Evolutionary conservation across 2,113 vertebrate species (phyloP).

Genomic region (Nettapus auritus): DNA sequence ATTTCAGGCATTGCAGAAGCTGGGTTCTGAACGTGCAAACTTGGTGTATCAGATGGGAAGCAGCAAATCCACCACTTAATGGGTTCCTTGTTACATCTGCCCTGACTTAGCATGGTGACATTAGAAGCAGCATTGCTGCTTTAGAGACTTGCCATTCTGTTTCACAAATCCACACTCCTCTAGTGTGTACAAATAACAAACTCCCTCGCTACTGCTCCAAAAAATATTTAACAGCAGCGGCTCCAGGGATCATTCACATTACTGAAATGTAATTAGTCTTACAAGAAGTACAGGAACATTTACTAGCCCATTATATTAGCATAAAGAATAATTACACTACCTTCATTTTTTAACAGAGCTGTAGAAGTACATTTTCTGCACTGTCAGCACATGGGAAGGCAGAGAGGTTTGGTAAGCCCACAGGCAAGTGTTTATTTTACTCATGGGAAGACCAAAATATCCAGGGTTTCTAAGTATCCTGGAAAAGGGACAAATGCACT

Average conservation of each 20-base stretch:
- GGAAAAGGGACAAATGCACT: constrained; percentile 22
- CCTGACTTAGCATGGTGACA: fast-evolving
- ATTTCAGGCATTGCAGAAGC: not conserved
- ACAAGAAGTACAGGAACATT: constrained; percentile 38
- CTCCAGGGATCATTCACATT: constrained; percentile 54
- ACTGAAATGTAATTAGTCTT: constrained; percentile 64
- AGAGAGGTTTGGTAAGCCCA: not conserved
- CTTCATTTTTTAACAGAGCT: not conserved
- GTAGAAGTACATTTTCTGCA: not conserved
- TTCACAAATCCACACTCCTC: not conserved
- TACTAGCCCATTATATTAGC: constrained; percentile 29
- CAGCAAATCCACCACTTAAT: not conserved
- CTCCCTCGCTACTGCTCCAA: not conserved
- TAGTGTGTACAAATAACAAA: constrained; percentile 62
- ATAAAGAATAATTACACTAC: constrained; percentile 57
- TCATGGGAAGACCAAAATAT: constrained; percentile 12
- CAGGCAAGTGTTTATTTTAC: constrained; percentile 5
- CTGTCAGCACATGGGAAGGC: not conserved
- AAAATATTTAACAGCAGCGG: constrained; percentile 52
- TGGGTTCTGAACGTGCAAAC: not conserved
- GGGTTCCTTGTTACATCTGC: not conserved
- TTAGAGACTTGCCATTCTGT: not conserved
- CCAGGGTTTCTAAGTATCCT: not conserved
- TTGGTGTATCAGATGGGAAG: not conserved
- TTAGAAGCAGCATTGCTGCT: not conserved